Evolutionary conservation across 2,797 vertebrate species (phyloP).

Genomic region (Amniataba percoides): DNA sequence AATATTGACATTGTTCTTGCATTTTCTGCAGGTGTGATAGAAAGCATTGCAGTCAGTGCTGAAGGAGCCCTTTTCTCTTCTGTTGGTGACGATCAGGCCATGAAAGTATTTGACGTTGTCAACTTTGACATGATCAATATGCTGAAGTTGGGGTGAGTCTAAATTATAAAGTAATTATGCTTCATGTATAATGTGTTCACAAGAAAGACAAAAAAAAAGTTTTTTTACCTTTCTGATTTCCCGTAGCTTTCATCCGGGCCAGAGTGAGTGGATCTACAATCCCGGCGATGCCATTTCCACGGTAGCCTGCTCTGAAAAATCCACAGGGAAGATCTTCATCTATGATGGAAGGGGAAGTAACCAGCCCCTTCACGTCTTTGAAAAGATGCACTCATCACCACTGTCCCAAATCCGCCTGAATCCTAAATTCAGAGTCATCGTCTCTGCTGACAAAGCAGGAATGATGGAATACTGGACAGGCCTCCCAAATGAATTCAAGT

Average conservation of each 20-base stretch:
- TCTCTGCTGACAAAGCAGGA: slow-evolving; percentile 95
- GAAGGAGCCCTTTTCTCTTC: slow-evolving; percentile 95
- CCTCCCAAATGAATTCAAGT: slow-evolving; percentile 92
- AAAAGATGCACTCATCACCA: slow-evolving; percentile 93
- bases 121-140: slow-evolving; percentile 99
- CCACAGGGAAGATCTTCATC: slow-evolving; percentile 96
- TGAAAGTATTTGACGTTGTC: slow-evolving; percentile 99
- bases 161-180: not conserved
- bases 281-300: slow-evolving; percentile 96
- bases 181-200: not conserved
- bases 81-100: slow-evolving; percentile 97
- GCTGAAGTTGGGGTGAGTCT: slow-evolving; percentile 95
- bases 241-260: slow-evolving; percentile 93
- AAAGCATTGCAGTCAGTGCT: slow-evolving; percentile 93
- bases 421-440: slow-evolving; percentile 90
- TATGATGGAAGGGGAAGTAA: slow-evolving; percentile 95
- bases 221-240: too few species aligned
- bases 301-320: slow-evolving; percentile 96
- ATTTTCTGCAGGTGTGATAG: slow-evolving; percentile 89
- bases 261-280: slow-evolving; percentile 97
- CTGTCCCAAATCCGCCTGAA: slow-evolving; percentile 95
- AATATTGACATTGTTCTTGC: not conserved
- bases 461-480: slow-evolving; percentile 99
- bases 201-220: not conserved
- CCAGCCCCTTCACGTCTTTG: slow-evolving; percentile 91